Evolutionary conservation across 2,113 vertebrate genomes (phyloP).

Genomic region (Vicugna pacos): DNA sequence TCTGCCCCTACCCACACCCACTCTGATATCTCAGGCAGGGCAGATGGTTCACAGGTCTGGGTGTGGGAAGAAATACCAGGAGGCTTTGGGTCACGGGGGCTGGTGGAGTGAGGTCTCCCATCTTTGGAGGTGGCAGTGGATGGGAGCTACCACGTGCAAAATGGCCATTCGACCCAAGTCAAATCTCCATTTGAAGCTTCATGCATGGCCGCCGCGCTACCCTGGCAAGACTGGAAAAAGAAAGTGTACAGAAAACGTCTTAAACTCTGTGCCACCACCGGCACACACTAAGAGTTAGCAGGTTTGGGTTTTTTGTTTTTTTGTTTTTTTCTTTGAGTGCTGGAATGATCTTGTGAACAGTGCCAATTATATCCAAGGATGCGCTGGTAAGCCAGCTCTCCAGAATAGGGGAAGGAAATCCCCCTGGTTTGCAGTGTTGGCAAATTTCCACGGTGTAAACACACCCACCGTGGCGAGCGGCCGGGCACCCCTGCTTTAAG

Average conservation of each 20-base stretch:
- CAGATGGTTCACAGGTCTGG: fast-evolving
- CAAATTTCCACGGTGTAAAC: neutral
- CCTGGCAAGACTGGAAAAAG: fast-evolving
- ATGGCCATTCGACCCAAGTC: no score
- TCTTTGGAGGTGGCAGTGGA: fast-evolving
- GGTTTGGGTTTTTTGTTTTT: no score
- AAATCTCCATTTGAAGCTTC: no score
- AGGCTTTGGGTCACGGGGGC: neutral
- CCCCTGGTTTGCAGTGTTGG: fast-evolving
- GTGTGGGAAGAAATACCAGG: neutral
- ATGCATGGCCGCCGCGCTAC: neutral
- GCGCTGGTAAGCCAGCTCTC: neutral
- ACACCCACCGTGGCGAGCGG: fast-evolving
- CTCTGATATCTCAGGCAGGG: neutral
- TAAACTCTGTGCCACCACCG: neutral
- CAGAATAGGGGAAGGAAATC: fast-evolving
- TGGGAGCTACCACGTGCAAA: fast-evolving
- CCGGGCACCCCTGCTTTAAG: neutral
- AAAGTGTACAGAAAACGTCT: fast-evolving
- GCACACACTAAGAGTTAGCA: neutral
- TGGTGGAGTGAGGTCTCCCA: neutral
- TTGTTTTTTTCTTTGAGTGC: neutral
- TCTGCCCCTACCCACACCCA: neutral
- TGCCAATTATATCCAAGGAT: neutral
- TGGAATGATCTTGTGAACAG: neutral